phyloP scores from a whole-genome alignment of 2,888 invertebrate genomes.

The Prosapia bicincta region DNA sequence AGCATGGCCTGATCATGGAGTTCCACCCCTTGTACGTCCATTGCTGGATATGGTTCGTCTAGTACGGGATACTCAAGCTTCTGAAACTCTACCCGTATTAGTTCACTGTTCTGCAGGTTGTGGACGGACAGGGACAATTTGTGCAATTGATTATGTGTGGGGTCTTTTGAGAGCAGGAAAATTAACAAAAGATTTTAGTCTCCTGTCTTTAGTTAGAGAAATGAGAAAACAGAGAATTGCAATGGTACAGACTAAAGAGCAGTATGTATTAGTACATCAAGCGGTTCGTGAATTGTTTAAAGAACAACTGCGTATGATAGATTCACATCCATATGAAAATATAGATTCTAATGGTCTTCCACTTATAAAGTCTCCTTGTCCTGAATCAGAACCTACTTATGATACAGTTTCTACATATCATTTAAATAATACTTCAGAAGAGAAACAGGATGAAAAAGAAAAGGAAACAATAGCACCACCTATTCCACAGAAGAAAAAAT shows the following conservation, averaged over 20 bases:
- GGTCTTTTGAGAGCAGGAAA: conserved; percentile 51
- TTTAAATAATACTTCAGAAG: conserved; percentile 33
- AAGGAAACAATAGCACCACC: conserved; percentile 38
- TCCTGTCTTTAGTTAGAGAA: conserved; percentile 50
- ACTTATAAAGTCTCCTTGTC: conserved; percentile 40
- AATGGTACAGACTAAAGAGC: conserved; percentile 54
- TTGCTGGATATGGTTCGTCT: conserved; percentile 52
- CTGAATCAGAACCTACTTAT: conserved; percentile 40
- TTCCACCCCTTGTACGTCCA: conserved; percentile 49
- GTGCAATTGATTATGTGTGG: conserved; percentile 58
- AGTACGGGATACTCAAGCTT: conserved; percentile 51
- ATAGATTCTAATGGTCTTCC: conserved; percentile 48
- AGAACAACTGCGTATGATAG: conserved; percentile 52
- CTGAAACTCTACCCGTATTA: conserved; percentile 51
- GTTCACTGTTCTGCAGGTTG: conserved; percentile 59
- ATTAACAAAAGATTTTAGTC: conserved; percentile 49
- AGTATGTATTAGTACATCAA: conserved; percentile 54
- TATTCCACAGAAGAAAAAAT: conserved; percentile 40
- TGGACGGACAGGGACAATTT: conserved; percentile 58
- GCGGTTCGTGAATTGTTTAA: conserved; percentile 53
- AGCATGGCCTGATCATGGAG: conserved; percentile 59
- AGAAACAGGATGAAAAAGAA: conserved; percentile 40
- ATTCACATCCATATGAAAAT: conserved; percentile 54
- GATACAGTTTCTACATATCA: conserved; percentile 40
- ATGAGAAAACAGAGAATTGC: conserved; percentile 55